Conservation (phyloP, 2,888 invertebrate species). For the Zhuqinia jingwanae region DNA sequence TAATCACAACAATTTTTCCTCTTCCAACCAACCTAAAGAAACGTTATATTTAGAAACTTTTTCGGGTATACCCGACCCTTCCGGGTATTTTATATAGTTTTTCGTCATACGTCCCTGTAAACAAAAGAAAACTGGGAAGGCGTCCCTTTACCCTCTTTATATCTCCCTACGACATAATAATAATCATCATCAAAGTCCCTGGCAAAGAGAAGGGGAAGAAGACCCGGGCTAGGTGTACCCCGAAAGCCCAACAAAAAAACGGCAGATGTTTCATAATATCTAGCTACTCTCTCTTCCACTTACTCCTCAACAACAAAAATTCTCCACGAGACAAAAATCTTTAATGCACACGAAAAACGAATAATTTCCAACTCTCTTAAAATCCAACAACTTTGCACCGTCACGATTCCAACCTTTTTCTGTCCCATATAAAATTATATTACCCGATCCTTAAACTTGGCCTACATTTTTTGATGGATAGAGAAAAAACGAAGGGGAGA, state of each 20-base stretch:
- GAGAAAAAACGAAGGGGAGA: not conserved
- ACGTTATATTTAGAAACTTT: not conserved
- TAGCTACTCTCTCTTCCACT: not conserved
- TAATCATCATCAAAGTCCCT: not conserved
- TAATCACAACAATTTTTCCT: too few species aligned
- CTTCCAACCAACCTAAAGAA: too few species aligned
- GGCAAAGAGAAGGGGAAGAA: not conserved
- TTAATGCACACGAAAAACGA: not conserved
- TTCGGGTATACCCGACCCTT: constrained; percentile 32
- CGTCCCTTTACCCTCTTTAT: not conserved
- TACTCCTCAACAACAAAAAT: not conserved
- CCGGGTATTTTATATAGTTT: not conserved
- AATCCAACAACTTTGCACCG: too few species aligned
- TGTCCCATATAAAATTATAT: not conserved
- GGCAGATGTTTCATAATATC: not conserved
- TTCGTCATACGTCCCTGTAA: not conserved
- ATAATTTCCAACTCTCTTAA: too few species aligned
- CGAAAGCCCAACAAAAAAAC: not conserved
- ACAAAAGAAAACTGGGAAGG: constrained; percentile 12
- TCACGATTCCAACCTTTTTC: not conserved
- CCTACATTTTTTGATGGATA: not conserved
- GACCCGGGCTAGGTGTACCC: not conserved
- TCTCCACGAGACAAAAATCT: not conserved
- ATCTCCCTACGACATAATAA: too few species aligned
- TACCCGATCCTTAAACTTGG: constrained; percentile 36